Conservation (phyloP, 2,888 invertebrate genomes). For the Liopterus haemorrhoidalis region DNA sequence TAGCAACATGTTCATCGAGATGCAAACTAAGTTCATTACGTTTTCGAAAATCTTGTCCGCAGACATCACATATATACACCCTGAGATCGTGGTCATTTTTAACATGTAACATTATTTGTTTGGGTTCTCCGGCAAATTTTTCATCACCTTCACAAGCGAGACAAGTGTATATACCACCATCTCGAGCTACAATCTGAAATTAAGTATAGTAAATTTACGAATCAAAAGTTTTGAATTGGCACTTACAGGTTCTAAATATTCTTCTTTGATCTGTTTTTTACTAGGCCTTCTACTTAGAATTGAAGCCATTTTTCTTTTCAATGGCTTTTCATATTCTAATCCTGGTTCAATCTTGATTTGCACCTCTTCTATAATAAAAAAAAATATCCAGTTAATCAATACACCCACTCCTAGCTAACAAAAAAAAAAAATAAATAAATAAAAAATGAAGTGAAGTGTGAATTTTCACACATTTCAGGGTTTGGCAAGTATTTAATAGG, state of each 20-base stretch:
- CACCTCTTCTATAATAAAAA: slow-evolving; percentile 15
- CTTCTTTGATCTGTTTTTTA: slow-evolving; percentile 35
- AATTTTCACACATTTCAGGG: too few species aligned
- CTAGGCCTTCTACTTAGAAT: slow-evolving; percentile 9
- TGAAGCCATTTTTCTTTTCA: slow-evolving; percentile 27
- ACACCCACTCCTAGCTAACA: too few species aligned
- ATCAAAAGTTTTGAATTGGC: slow-evolving; percentile 5
- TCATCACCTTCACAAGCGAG: slow-evolving; percentile 48
- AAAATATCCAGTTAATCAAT: neutral
- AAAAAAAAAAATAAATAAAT: neutral
- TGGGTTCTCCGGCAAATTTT: slow-evolving; percentile 50
- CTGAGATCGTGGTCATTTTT: slow-evolving; percentile 56
- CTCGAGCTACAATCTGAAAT: slow-evolving; percentile 36
- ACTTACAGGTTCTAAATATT: slow-evolving; percentile 34
- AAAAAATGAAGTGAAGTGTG: neutral
- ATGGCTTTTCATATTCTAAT: slow-evolving; percentile 26
- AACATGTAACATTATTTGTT: slow-evolving; percentile 57
- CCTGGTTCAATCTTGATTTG: slow-evolving; percentile 30
- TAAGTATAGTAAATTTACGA: neutral
- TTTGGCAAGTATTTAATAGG: too few species aligned
- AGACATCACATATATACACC: slow-evolving; percentile 65
- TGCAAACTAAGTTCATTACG: slow-evolving; percentile 59
- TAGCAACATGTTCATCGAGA: slow-evolving; percentile 57
- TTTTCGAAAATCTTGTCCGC: slow-evolving; percentile 59
- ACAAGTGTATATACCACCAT: slow-evolving; percentile 52